Percentiles rank a stretch among this genome's conserved stretches.
These are phyloP conservation scores for Strongylocentrotus purpuratus DNA, from an alignment of 35 echinoderm and acorn worm genomes.

Conservation along the genomic window DNA sequence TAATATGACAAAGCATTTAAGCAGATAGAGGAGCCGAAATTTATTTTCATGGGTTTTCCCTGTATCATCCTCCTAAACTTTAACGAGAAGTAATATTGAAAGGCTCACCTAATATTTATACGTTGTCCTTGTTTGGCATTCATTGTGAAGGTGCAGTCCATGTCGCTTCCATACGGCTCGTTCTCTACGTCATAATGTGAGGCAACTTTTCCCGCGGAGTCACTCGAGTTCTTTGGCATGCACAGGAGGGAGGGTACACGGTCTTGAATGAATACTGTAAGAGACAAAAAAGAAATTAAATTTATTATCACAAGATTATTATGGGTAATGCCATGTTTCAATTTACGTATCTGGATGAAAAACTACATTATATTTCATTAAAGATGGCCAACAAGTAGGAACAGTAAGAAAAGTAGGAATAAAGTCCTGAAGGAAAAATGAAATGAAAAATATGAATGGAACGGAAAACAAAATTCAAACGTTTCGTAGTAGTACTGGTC, in stretches of 20 bases:
- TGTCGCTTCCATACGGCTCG: conserved; percentile 54
- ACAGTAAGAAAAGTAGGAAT: too few relatives aligned
- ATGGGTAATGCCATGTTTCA: too few relatives aligned
- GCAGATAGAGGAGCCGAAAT: too few relatives aligned
- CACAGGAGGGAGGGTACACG: conserved; percentile 65
- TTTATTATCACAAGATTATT: neutral
- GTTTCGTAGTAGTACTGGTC: too few relatives aligned
- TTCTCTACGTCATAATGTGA: conserved; percentile 74
- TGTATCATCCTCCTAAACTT: neutral
- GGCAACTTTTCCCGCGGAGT: conserved; percentile 64
- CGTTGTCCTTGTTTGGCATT: conserved; percentile 69
- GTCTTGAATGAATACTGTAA: conserved; percentile 85
- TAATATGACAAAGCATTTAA: too few relatives aligned
- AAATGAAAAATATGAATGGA: too few relatives aligned
- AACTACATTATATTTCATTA: too few relatives aligned
- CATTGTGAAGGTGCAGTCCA: conserved; percentile 85
- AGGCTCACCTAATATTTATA: conserved; percentile 82
- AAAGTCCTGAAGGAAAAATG: too few relatives aligned
- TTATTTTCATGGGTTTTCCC: too few relatives aligned
- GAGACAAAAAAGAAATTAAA: conserved; percentile 2
- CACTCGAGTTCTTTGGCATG: conserved; percentile 74
- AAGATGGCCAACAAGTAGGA: too few relatives aligned
- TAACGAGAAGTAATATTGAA: neutral
- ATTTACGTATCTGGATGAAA: too few relatives aligned
- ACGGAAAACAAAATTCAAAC: too few relatives aligned